A percentile compares a stretch with the other conserved stretches of the same genome.
Evolutionary conservation across 1,140 invertebrate genomes (phyloP).

Genomic region (Heliothis virescens): DNA sequence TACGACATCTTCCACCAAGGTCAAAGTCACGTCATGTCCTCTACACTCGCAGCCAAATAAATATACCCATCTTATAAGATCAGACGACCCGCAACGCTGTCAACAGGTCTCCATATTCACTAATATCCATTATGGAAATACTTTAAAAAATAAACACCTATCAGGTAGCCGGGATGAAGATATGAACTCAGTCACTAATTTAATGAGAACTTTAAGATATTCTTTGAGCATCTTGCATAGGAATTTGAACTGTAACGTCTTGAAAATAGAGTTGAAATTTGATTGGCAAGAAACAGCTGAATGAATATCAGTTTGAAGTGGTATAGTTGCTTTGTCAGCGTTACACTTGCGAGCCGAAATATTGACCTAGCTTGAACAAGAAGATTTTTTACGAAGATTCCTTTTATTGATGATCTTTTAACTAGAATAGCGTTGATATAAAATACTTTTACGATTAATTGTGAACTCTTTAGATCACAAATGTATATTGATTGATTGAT

Average conservation of each 20-base stretch:
- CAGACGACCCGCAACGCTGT: conserved; percentile 40
- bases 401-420: too few species aligned
- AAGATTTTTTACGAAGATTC: background rate
- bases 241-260: conserved; percentile 37
- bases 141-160: conserved; percentile 56
- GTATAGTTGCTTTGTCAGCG: conserved; percentile 61
- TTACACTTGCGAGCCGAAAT: conserved; percentile 57
- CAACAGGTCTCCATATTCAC: conserved; percentile 50
- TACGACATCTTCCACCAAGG: too few species aligned
- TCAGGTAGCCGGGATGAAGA: conserved; percentile 65
- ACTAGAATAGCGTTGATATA: too few species aligned
- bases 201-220: background rate
- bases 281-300: background rate
- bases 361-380: background rate
- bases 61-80: background rate
- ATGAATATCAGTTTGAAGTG: conserved; percentile 22
- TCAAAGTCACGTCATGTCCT: too few species aligned
- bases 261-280: background rate
- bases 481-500: too few species aligned
- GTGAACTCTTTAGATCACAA: too few species aligned
- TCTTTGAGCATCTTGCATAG: background rate
- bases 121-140: conserved; percentile 57
- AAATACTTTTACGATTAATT: too few species aligned
- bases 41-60: background rate
- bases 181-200: conserved; percentile 70